Evolutionary conservation across 2,888 invertebrate species (phyloP).

Genomic region (Synanthedon vespiformis): DNA sequence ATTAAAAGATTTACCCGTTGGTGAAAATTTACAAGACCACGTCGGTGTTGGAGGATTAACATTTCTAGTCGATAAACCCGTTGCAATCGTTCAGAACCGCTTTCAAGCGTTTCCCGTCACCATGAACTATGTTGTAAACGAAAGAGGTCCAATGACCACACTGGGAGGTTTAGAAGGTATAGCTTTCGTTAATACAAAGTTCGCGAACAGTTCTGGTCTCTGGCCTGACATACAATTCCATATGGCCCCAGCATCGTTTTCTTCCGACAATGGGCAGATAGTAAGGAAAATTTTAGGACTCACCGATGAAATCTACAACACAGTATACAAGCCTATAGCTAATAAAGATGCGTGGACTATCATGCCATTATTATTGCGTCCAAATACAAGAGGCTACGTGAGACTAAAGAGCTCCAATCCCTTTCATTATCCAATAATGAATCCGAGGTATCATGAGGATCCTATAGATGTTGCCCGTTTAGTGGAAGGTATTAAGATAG

Average conservation of each 20-base stretch:
- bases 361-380: slow-evolving; percentile 85
- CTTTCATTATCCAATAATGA: slow-evolving; percentile 86
- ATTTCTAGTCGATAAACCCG: slow-evolving; percentile 84
- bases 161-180: slow-evolving; percentile 89
- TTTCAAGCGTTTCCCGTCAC: slow-evolving; percentile 83
- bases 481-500: slow-evolving; percentile 87
- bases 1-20: slow-evolving; percentile 80
- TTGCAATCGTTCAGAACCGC: slow-evolving; percentile 84
- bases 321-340: slow-evolving; percentile 83
- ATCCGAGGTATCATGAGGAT: slow-evolving; percentile 93
- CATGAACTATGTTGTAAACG: slow-evolving; percentile 82
- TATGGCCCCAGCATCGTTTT: slow-evolving; percentile 91
- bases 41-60: slow-evolving; percentile 87
- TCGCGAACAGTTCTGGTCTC: slow-evolving; percentile 79
- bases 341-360: slow-evolving; percentile 86
- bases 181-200: slow-evolving; percentile 88
- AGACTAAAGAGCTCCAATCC: slow-evolving; percentile 84
- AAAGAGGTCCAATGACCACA: slow-evolving; percentile 87
- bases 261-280: slow-evolving; percentile 81
- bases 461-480: slow-evolving; percentile 81
- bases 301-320: slow-evolving; percentile 83
- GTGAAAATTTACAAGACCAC: slow-evolving; percentile 89
- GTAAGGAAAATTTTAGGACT: slow-evolving; percentile 82
- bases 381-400: slow-evolving; percentile 83
- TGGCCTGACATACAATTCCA: slow-evolving; percentile 94